These are phyloP conservation scores for Coluber constrictor DNA, from an alignment of 2,797 vertebrate genomes.

Conservation along the genomic window DNA sequence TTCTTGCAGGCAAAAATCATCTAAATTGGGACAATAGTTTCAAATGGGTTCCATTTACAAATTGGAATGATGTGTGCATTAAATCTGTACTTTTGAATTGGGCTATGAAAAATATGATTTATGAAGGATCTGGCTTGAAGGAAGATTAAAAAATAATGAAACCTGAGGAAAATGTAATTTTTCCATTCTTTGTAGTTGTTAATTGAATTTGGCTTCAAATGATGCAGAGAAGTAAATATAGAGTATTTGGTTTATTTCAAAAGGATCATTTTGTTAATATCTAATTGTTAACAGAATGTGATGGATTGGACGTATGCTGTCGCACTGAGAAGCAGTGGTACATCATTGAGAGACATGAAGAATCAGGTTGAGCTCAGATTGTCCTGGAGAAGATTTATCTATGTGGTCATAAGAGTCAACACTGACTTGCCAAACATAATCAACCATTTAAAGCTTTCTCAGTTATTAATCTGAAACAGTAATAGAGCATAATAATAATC, in stretches of 20 bases:
- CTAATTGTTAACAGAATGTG: not conserved
- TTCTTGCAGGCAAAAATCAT: not conserved
- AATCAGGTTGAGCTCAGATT: not conserved
- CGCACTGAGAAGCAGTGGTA: not conserved
- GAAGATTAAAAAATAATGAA: not conserved
- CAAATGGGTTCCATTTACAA: not conserved
- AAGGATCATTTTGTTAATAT: not conserved
- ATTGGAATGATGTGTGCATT: not conserved
- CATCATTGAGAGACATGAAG: not conserved
- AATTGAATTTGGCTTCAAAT: not conserved
- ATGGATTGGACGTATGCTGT: not conserved
- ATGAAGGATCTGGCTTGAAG: not conserved
- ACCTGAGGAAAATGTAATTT: not conserved
- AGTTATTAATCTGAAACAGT: not conserved
- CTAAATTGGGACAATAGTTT: not conserved
- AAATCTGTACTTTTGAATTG: not conserved
- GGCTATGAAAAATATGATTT: not conserved
- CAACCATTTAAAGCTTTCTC: not conserved
- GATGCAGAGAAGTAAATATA: not conserved
- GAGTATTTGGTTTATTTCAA: not conserved
- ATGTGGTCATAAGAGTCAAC: not conserved
- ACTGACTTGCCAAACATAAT: not conserved
- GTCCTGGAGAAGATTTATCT: not conserved
- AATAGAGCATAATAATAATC: not conserved
- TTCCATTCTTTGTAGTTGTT: not conserved